Conservation (phyloP, 2,888 invertebrate species). For the Zaprionus bogoriensis region DNA sequence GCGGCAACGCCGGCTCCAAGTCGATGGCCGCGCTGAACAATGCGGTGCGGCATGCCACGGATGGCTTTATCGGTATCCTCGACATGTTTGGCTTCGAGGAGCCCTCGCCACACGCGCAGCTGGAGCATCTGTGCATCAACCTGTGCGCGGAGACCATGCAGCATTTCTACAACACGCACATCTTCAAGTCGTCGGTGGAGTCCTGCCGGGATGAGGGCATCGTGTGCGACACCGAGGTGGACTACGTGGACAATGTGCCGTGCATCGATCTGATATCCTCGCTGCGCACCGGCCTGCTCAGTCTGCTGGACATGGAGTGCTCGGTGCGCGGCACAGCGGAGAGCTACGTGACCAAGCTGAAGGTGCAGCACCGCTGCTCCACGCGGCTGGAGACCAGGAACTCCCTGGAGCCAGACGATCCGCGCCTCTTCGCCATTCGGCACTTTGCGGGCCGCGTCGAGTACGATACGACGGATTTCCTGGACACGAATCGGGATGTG, state of each 20-base stretch:
- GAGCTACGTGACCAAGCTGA: conserved; percentile 91
- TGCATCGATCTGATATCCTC: conserved; percentile 98
- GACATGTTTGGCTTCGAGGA: conserved; percentile 99
- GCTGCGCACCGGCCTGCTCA: conserved; percentile 93
- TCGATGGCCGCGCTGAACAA: conserved; percentile 96
- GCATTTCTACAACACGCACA: conserved; percentile 98
- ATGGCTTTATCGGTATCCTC: conserved; percentile 96
- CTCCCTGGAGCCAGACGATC: conserved; percentile 90
- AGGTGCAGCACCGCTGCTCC: conserved; percentile 91
- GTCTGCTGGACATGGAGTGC: conserved; percentile 96
- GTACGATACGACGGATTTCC: conserved; percentile 94
- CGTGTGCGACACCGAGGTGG: conserved; percentile 93
- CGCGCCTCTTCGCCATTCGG: conserved; percentile 93
- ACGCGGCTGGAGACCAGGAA: conserved; percentile 88
- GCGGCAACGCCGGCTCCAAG: conserved; percentile 90
- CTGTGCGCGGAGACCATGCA: conserved; percentile 98
- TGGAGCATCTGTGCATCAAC: conserved; percentile 97
- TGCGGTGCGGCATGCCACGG: conserved; percentile 95
- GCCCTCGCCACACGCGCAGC: conserved; percentile 91
- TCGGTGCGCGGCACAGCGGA: conserved; percentile 92
- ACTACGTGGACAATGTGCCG: conserved; percentile 96
- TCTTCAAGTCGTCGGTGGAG: conserved; percentile 96
- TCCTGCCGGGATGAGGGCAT: conserved; percentile 97
- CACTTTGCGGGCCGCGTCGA: conserved; percentile 94
- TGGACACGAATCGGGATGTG: conserved; percentile 95